A percentile compares a stretch with the other conserved stretches of the same genome.
phyloP scores from a whole-genome alignment of 2,888 invertebrate species.

The Nineta flava region DNA sequence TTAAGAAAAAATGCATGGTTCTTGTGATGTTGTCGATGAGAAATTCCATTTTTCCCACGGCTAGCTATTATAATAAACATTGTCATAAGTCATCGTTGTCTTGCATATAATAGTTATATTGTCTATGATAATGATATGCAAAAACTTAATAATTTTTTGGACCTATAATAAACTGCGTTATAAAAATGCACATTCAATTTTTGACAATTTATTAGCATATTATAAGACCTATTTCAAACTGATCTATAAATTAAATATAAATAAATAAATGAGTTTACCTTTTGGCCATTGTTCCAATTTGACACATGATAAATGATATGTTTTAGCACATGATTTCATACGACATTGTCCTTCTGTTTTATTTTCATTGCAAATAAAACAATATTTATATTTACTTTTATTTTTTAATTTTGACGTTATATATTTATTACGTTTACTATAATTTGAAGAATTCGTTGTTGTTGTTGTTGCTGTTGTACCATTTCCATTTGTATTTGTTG shows the following conservation, averaged over 20 bases:
- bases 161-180: too few species aligned
- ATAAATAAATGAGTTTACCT: slow-evolving; percentile 14
- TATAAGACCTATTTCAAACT: too few species aligned
- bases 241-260: not conserved
- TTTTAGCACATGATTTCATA: slow-evolving; percentile 24
- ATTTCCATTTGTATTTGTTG: too few species aligned
- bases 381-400: slow-evolving; percentile 14
- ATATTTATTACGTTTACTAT: not conserved
- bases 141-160: too few species aligned
- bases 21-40: too few species aligned
- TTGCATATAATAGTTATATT: too few species aligned
- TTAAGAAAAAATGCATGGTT: too few species aligned
- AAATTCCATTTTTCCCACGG: too few species aligned
- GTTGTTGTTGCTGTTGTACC: not conserved
- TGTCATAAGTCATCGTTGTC: too few species aligned
- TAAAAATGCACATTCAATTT: not conserved
- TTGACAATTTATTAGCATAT: too few species aligned
- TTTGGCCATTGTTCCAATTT: slow-evolving; percentile 21
- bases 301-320: slow-evolving; percentile 24
- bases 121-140: too few species aligned
- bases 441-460: not conserved
- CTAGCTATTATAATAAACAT: too few species aligned
- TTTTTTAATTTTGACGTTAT: not conserved
- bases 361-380: slow-evolving; percentile 23
- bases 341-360: slow-evolving; percentile 20